Base-by-base conservation (phyloP, 2,888 invertebrate species). In the Pseudococcus longispinus region DNA sequence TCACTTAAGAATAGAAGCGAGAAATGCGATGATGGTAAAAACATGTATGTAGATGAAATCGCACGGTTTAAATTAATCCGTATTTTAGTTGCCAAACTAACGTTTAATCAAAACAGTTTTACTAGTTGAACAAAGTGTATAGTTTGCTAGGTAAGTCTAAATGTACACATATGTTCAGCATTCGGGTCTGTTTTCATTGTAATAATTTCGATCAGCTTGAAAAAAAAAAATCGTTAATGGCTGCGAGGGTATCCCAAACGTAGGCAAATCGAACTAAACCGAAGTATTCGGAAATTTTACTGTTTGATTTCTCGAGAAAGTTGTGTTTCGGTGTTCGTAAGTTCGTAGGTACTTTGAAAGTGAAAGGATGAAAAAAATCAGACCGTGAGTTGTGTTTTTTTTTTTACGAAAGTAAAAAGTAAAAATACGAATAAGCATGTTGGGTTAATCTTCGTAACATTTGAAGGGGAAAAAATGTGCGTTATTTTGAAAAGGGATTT, bases 61-160 rank as follows among this genome's bases (percentile, higher is more conserved):
- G 37, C 37, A 70, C 29, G 70, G 70, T 32, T 70, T 23, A 32
- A 70, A 70, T 70, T 70, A 70, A 70, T 70, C 70, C 70, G 70
- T 23, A 70, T 70, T 70, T 70, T 32, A 70, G 70, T 70, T 32
- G 13, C 29, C 8, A 15, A 70, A 70, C 70, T 26, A 20, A 70
- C 26, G 70, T 70, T 70, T 23, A 70, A 70, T 70, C 70, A 70
- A 70, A 70, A 70, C 70, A 70, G 23, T 70, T 70, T 37, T 70
- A 9, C 70, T 70, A 60, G 60, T 60, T 60, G 46, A 46, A 13
- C 46, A 46, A 46, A 46, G 46, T 46, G 11, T 46, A 46, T 46
- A 46, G 37, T 37, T 37, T 9, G 37, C 37, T 37, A 37, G 37
- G 37, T 37, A 37, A 37, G 37, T 37, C 37, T 37, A 37, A 37